Base-by-base conservation (phyloP, 92 coral and sea anemone species). In the Siderastrea siderea region DNA sequence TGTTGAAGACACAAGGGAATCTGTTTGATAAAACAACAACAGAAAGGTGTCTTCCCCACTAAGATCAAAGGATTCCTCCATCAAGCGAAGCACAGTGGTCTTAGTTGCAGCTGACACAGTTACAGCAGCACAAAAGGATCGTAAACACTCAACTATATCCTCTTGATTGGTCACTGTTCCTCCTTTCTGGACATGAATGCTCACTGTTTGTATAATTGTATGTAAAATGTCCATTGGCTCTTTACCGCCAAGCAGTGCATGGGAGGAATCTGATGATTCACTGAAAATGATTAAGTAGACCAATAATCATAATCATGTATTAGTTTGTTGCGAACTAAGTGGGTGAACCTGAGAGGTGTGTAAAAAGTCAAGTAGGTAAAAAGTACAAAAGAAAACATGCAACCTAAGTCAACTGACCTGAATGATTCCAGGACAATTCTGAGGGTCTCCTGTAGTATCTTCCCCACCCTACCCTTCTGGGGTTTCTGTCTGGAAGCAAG, bases 1-100 rank as follows among this genome's bases (percentile, higher is more conserved):
- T 6, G 89, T 91, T 7, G 93, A 90, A 60, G 92, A 86, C 44
- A 97, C 97, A 51, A 97, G 90, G 44, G 99, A 96, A 60, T 95
- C 97, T 13, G 98, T 97, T 84, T 97, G 99, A 85, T 94, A 93
- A 78, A 87, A 97, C 57, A 97, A 80, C 63, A 97, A 76, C 78
- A 94, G 71, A 63, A 91, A 95, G 17, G 95, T 93, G 79, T 97
- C 99, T 52, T 97, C 99, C 17, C 99, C 99, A 48, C 94, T 95
- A 75, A 97, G 88, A 55, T 97, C 92, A 78, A 97, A 93, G 5
- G 92, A 88, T 38, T 77, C 90, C 87, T 95, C 99, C 47, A 95
- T 73, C 51, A 89, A 68, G 75, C 93, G 95, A 17, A 97, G 93
- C 12, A 97, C 98, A 54, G 81, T 89, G 53, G 96, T 94, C 85